Base-by-base conservation (phyloP, 2,797 vertebrate genomes). In the Pempheris klunzingeri region DNA sequence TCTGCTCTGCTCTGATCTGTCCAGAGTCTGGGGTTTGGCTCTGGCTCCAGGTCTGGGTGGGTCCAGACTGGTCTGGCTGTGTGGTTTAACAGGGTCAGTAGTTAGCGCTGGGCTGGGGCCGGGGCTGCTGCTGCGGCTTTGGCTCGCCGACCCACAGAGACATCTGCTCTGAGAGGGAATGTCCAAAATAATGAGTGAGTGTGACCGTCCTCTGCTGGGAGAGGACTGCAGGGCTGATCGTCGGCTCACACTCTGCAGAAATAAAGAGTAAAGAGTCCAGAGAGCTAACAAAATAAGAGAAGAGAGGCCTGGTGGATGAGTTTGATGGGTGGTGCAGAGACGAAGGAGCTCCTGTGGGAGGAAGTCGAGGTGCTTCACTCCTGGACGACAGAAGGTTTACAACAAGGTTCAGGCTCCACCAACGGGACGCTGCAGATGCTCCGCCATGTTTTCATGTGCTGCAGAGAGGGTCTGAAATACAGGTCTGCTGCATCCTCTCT, bases 11-110 rank as follows among this genome's bases (percentile, higher is more conserved):
- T 41, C 54, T 10, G 54, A 30, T 70, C 72, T 55, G 63, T 71
- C 62, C 86, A 86, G 58, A 78, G 64, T 54, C 72, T 72, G 60
- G 80, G 86, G 78, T 86, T 88, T 85, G 87, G 88, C 86, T 83
- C 71, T 1, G 54, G 73, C 22, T 82, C 43, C 80, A 28, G 83
- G 83, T 84, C 59, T 91, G 90, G 90, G 90, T 86, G 87, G 85
- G 65, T 88, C 89, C 85, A 75, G 62, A 53, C 87, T 55, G 72
- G 79, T 68, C 68, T 43, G 74, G 14, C 74, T 78, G 67, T 81
- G 87, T 68, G 89, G 89, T 84, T 87, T 43, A 72, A 71, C 81
- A 53, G 78, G 85, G 82, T 88, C 80, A 72, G 77, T 77, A 80
- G 89, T 81, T 81, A 82, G 78, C 1, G 20, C 71, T 74, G 63